Evolutionary conservation across 2,888 invertebrate genomes (phyloP), one percentile per base, ranked within the genome.

Genomic region (Ariolimax columbianus): DNA sequence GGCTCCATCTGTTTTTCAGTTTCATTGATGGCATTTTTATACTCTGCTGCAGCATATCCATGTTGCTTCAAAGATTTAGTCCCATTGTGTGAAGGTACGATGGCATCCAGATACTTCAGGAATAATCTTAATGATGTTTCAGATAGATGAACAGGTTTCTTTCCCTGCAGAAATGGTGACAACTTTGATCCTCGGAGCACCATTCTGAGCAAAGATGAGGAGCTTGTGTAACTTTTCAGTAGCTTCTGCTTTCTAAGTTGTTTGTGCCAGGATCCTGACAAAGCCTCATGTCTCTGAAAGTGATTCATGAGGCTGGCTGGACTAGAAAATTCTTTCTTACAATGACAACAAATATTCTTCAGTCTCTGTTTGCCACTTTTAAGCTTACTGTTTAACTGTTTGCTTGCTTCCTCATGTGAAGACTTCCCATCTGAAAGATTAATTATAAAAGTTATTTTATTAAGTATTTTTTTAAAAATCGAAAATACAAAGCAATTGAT

Each of bases 241-340:
- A 36, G 43, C 30, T 33, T 73, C 19, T 36, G 73, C 26, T 63
- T 26, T 59, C 43, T 51, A 33, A 63, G 23, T 33, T 43, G 55
- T 26, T 75, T 75, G n/a, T 75, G 36, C 82, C 82, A 59, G 6
- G 73, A 40, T 14, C 59, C 84, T n/a, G 83, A 72, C 2, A 79
- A 26, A 38, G 68, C 84, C 26, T 79, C 79, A 73, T 84, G 84
- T 30, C 84, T 78, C 47, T 84, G 84, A 26, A 84, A 33, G n/a
- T 84, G 84, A 26, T 84, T 84, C 55, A 84, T 40, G 17, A 84
- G 79, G n/a, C 55, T 84, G 36, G 84, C 79, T 2, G 55, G 73
- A 0, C 63, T 70, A 26, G 84, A 84, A 72, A 84, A 84, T 40
- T 72, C 38, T 33, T 84, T 84, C 47, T 73, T 72, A 73, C 84